Evolutionary conservation across 1,140 invertebrate genomes (phyloP), one percentile per base, ranked within the genome.

Genomic region (Dendrolimus punctatus): DNA sequence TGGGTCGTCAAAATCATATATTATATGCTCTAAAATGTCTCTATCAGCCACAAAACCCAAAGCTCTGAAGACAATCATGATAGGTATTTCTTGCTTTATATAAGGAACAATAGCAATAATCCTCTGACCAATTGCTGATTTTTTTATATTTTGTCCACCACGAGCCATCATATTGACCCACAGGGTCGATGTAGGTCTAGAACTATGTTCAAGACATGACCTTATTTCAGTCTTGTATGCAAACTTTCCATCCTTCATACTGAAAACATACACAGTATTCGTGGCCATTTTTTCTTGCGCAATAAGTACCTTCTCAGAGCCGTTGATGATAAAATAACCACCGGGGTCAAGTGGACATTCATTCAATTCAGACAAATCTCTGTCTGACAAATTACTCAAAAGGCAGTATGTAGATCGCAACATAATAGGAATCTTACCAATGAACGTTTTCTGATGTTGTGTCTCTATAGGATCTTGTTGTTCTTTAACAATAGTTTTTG

Each of bases 241-340:
- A 90, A 96, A 99, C 85, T 99, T 99, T 50, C 95, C 95, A 79
- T 96, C 95, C 88, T 99, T 99, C 95, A 99, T 98, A 71, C 95
- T 95, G 78, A 99, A 99, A 2, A 99, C 98, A 88, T 99, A 99
- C 4, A 99, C 98, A 52, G 98, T 99, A 80, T 99, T 99, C 6
- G 98, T 99, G 8, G 98, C 98, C 98, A 99, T 99, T 88, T 99
- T 99, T 83, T 99, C 98, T 85, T 99, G 98, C 6, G 98, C 98
- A 86, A 99, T 99, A 1, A 99, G 85, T 53, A 96, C 96, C 82
- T 98, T 98, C 88, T 98, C 96, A 6, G 96, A 98, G 2, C 96
- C 96, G 78, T 98, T 98, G 44, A 98, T 98, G 66, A 98, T 96
- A 66, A 98, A 98, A 80, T 98, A 98, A 60, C 96, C 96, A 64